phyloP scores from a whole-genome alignment of 2,113 vertebrate species.

The Tyrannus savana region DNA sequence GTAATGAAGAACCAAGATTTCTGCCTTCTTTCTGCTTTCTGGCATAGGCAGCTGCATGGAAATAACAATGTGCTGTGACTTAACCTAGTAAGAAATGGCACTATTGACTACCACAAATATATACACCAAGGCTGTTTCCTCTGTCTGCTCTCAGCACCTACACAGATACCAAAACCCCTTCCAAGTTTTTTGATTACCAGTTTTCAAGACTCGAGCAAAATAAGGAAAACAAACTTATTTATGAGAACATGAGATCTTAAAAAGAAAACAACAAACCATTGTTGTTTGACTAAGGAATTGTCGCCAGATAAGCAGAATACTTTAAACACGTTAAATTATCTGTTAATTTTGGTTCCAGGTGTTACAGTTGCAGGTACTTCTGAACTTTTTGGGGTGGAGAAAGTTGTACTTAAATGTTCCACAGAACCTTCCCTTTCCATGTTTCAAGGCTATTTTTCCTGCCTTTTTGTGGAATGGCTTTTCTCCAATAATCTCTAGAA shows the following conservation, averaged over 20 bases:
- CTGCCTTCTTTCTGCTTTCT: not conserved
- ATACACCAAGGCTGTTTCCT: not conserved
- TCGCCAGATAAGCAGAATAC: not conserved
- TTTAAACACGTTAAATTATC: not conserved
- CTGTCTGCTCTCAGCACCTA: not conserved
- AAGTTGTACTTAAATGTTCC: not conserved
- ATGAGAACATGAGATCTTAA: not conserved
- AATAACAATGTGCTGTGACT: not conserved
- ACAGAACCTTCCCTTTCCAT: not conserved
- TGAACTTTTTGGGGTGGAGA: not conserved
- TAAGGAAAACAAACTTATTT: not conserved
- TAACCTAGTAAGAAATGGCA: not conserved
- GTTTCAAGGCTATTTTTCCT: not conserved
- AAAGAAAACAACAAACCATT: not conserved
- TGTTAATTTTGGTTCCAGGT: not conserved
- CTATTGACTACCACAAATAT: not conserved
- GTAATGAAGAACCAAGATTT: not conserved
- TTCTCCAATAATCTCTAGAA: not conserved
- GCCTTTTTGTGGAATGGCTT: not conserved
- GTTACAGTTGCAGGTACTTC: not conserved
- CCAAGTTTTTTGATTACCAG: not conserved
- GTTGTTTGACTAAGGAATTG: not conserved
- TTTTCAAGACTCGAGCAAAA: not conserved
- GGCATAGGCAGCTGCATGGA: not conserved
- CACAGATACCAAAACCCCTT: not conserved